Conservation (phyloP, 2,113 vertebrate species). For the Ramphastos sulfuratus region DNA sequence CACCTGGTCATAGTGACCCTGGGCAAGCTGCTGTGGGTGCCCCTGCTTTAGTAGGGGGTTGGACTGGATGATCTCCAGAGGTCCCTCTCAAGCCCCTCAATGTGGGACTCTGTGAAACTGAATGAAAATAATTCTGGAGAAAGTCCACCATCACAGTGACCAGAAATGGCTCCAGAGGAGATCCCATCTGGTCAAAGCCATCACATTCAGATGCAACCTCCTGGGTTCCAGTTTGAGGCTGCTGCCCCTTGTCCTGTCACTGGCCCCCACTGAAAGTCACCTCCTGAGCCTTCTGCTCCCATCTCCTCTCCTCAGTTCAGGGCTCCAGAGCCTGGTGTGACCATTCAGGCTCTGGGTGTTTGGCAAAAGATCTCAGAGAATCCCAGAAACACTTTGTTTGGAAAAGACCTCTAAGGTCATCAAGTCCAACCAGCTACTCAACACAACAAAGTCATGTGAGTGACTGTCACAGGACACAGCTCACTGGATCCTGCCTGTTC, state of each 20-base stretch:
- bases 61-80: too few species aligned
- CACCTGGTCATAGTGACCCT: too few species aligned
- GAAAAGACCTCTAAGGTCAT: background rate
- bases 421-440: background rate
- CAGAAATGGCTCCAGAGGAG: too few species aligned
- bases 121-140: too few species aligned
- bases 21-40: too few species aligned
- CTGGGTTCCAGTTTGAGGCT: too few species aligned
- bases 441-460: background rate
- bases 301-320: rapidly evolving
- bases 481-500: background rate
- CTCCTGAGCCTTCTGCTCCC: background rate
- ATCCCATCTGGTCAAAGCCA: too few species aligned
- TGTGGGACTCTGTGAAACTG: too few species aligned
- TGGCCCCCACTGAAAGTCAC: rapidly evolving
- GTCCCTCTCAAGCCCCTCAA: too few species aligned
- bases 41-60: too few species aligned
- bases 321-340: background rate
- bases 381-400: background rate
- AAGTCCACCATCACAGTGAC: too few species aligned
- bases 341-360: background rate
- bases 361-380: background rate
- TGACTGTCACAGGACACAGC: background rate
- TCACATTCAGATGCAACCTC: too few species aligned
- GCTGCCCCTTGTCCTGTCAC: background rate